A percentile compares a stretch with the other conserved stretches of the same genome.
Evolutionary conservation across 1,140 invertebrate genomes (phyloP).

Genomic region (Magallana gigas): DNA sequence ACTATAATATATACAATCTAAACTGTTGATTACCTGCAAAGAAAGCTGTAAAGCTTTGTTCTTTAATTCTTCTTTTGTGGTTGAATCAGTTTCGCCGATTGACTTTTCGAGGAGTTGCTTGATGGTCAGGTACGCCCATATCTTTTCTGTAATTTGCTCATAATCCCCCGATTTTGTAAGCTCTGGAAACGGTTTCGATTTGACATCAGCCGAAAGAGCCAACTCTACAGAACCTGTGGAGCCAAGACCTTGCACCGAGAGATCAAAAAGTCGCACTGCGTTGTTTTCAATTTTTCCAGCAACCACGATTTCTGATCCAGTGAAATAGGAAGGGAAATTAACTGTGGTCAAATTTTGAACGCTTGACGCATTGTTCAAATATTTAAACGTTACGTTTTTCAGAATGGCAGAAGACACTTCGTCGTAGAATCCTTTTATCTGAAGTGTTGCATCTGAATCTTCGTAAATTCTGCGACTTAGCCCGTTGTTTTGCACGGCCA

Average conservation of each 20-base stretch:
- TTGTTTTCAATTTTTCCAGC: slow-evolving; percentile 57
- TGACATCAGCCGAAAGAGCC: slow-evolving; percentile 82
- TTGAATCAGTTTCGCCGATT: slow-evolving; percentile 52
- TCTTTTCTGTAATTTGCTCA: slow-evolving; percentile 81
- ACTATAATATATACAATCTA: not conserved
- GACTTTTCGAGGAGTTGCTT: slow-evolving; percentile 83
- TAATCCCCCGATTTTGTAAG: slow-evolving; percentile 56
- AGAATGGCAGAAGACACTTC: slow-evolving; percentile 59
- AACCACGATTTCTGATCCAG: slow-evolving; percentile 67
- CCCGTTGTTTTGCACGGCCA: slow-evolving; percentile 85
- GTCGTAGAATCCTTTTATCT: slow-evolving; percentile 85
- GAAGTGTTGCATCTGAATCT: slow-evolving; percentile 85
- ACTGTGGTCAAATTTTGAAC: slow-evolving; percentile 54
- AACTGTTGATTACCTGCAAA: slow-evolving; percentile 59
- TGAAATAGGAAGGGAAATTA: slow-evolving; percentile 61
- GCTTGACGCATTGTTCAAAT: slow-evolving; percentile 44
- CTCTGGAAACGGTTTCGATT: slow-evolving; percentile 38
- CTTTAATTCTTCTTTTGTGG: slow-evolving; percentile 54
- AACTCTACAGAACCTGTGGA: slow-evolving; percentile 52
- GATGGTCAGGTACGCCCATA: slow-evolving; percentile 87
- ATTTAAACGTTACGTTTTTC: slow-evolving; percentile 58
- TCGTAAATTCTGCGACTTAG: slow-evolving; percentile 88
- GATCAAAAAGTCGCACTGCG: slow-evolving; percentile 58
- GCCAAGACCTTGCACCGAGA: slow-evolving; percentile 48
- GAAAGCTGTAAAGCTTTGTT: slow-evolving; percentile 62